Percentiles rank a stretch among this genome's conserved stretches.
These are phyloP conservation scores for Coelinius sp. DNA, from an alignment of 2,888 invertebrate species.

Conservation along the genomic window DNA sequence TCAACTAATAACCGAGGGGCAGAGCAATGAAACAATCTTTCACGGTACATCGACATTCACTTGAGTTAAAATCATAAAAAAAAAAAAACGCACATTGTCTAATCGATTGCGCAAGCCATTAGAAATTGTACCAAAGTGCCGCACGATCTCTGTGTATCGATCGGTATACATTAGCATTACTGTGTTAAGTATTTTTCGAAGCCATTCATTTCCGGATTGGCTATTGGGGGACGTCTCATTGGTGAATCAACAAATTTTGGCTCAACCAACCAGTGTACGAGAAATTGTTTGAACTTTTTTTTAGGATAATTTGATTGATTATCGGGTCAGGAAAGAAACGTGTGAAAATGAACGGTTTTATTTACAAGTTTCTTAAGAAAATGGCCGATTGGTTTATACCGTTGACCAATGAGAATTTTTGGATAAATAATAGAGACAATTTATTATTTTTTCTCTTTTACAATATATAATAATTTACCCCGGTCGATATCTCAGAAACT, in stretches of 20 bases:
- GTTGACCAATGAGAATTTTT: not conserved
- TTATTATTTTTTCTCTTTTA: too few relatives aligned
- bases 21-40: not conserved
- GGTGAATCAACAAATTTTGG: slow-evolving; percentile 2
- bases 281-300: slow-evolving; percentile 19
- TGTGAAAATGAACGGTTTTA: slow-evolving; percentile 18
- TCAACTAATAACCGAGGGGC: not conserved
- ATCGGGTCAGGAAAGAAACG: slow-evolving; percentile 12
- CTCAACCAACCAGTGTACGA: slow-evolving; percentile 26
- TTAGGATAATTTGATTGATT: slow-evolving; percentile 36
- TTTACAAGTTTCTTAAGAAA: not conserved
- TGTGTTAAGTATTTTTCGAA: slow-evolving; percentile 27
- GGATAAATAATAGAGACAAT: not conserved
- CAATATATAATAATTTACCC: too few relatives aligned
- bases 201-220: slow-evolving; percentile 29
- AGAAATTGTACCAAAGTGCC: slow-evolving; percentile 32
- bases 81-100: slow-evolving; percentile 34
- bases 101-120: slow-evolving; percentile 41
- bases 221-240: not conserved
- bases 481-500: too few relatives aligned
- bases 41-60: slow-evolving; percentile 1
- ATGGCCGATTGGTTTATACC: not conserved
- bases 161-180: slow-evolving; percentile 29
- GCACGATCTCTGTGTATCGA: slow-evolving; percentile 25
- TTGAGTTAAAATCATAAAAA: too few relatives aligned